phyloP scores from a whole-genome alignment of 2,113 vertebrate genomes.

The Trematocara zebra region DNA sequence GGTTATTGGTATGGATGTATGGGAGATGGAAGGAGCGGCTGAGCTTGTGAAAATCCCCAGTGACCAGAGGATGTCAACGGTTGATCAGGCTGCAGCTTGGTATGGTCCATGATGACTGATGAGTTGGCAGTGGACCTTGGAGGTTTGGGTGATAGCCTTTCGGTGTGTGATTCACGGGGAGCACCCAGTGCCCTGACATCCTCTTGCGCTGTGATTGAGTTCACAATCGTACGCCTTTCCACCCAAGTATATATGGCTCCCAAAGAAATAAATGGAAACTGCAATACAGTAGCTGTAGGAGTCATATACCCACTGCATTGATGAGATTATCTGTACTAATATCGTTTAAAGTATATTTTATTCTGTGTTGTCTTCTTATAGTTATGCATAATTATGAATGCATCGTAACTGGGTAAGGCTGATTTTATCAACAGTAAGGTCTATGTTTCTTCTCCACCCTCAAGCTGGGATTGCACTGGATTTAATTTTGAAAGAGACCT shows the following conservation, averaged over 20 bases:
- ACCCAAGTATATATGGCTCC: constrained; percentile 49
- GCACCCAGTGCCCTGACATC: constrained; percentile 65
- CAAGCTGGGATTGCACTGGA: background rate
- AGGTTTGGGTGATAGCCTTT: constrained; percentile 77
- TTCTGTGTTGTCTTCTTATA: background rate
- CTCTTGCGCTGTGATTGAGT: constrained; percentile 67
- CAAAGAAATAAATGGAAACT: constrained; percentile 59
- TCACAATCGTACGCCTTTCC: constrained; percentile 60
- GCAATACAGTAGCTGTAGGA: constrained; percentile 22
- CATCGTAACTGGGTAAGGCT: background rate
- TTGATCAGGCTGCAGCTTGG: constrained; percentile 61
- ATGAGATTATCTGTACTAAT: constrained; percentile 34
- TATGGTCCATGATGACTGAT: constrained; percentile 68
- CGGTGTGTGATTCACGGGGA: constrained; percentile 73
- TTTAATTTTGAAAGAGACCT: background rate
- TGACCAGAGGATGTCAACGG: constrained; percentile 60
- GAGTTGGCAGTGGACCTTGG: constrained; percentile 72
- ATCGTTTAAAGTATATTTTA: background rate
- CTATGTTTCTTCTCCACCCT: background rate
- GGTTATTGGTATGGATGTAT: constrained; percentile 55
- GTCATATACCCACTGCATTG: background rate
- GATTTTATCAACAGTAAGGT: background rate
- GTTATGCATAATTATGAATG: background rate
- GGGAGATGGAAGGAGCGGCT: constrained; percentile 17
- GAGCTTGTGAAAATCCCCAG: constrained; percentile 56